Evolutionary conservation across 2,113 vertebrate species (phyloP).

Genomic region (Anseranas semipalmata): DNA sequence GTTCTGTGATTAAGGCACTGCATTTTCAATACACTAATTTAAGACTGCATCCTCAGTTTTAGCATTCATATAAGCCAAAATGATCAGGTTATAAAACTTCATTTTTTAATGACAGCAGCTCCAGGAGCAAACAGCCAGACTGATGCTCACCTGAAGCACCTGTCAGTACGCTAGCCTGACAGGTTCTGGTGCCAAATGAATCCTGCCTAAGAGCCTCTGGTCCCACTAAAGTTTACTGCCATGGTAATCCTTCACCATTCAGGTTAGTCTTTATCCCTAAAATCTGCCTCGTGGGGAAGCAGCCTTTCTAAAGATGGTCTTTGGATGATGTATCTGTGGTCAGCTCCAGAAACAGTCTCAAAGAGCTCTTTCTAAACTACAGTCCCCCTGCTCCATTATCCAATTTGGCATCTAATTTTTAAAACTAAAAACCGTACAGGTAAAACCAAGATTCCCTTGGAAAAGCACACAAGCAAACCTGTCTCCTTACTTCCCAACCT

Average conservation of each 20-base stretch:
- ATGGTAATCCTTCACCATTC: background rate
- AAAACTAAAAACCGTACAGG: background rate
- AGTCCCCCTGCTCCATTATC: background rate
- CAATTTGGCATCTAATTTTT: background rate
- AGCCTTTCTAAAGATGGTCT: background rate
- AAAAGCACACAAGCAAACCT: background rate
- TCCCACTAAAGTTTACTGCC: background rate
- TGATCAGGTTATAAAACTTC: background rate
- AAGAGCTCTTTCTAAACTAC: background rate
- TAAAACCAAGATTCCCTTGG: background rate
- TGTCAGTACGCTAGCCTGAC: background rate
- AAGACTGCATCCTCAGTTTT: background rate
- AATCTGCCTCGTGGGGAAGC: background rate
- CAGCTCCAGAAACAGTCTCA: background rate
- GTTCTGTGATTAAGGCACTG: background rate
- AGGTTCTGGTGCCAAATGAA: background rate
- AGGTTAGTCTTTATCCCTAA: background rate
- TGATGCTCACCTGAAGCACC: background rate
- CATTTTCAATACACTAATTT: background rate
- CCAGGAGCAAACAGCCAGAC: background rate
- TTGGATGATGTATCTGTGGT: background rate
- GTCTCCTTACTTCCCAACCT: background rate
- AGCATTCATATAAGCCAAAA: background rate
- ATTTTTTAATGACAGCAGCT: background rate
- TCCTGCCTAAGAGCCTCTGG: background rate